Evolutionary conservation across 2,797 vertebrate genomes (phyloP).

Genomic region (Tolypeutes matacus): DNA sequence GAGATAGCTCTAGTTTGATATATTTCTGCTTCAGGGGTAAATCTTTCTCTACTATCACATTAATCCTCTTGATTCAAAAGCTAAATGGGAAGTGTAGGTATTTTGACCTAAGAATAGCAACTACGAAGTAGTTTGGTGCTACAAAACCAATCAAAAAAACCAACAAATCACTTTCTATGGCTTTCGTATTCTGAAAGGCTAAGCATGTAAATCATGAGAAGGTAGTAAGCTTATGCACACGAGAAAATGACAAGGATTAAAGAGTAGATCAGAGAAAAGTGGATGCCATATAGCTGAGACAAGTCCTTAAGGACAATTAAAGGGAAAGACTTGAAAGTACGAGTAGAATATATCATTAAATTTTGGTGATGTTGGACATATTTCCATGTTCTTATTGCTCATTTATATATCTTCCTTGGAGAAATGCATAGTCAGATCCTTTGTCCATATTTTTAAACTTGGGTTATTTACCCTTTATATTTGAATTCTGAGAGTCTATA

Average conservation of each 20-base stretch:
- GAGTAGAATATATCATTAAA: not conserved
- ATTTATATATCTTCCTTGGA: too few species aligned
- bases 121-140: not conserved
- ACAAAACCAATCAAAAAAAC: constrained; percentile 1
- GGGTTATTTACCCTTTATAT: too few species aligned
- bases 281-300: not conserved
- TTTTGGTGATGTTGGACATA: not conserved
- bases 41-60: not conserved
- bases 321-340: not conserved
- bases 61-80: constrained; percentile 24
- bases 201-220: constrained; percentile 44
- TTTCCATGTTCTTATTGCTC: too few species aligned
- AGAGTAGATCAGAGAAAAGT: not conserved
- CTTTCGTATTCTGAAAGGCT: constrained; percentile 63
- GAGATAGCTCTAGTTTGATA: constrained; percentile 25
- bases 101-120: constrained; percentile 37
- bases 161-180: not conserved
- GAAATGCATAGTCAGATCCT: too few species aligned
- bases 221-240: not conserved
- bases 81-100: constrained; percentile 16
- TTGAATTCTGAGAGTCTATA: too few species aligned
- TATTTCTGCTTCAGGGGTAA: constrained; percentile 21
- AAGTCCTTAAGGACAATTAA: not conserved
- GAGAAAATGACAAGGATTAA: not conserved
- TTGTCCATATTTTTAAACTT: too few species aligned